phyloP scores from a whole-genome alignment of 2,888 invertebrate genomes.

The Saturnia pavonia region DNA sequence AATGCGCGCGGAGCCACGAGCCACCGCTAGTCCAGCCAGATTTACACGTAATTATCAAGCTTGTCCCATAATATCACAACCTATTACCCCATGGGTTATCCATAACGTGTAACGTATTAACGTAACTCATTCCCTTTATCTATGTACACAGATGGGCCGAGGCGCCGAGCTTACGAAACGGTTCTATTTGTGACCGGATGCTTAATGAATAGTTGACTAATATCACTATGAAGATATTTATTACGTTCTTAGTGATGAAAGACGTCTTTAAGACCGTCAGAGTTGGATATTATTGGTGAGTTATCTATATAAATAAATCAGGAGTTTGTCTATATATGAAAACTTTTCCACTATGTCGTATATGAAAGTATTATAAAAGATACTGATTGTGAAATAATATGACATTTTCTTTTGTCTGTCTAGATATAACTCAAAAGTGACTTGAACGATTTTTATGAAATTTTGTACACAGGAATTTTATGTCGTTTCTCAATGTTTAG shows the following conservation, averaged over 20 bases:
- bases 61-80: not conserved
- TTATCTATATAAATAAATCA: not conserved
- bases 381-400: too few species aligned
- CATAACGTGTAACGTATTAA: constrained; percentile 16
- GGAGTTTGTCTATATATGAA: too few species aligned
- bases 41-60: constrained; percentile 11
- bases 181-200: not conserved
- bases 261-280: not conserved
- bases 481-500: too few species aligned
- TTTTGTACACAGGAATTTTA: too few species aligned
- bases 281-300: not conserved
- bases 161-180: constrained; percentile 2
- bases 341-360: too few species aligned
- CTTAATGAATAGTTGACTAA: constrained; percentile 4
- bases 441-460: too few species aligned
- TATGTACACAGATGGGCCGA: constrained; percentile 23
- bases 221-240: not conserved
- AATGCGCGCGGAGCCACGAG: too few species aligned
- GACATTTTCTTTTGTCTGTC: too few species aligned
- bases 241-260: not conserved
- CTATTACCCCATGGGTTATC: constrained; percentile 16
- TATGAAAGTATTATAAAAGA: too few species aligned
- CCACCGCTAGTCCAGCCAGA: too few species aligned
- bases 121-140: constrained; percentile 25
- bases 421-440: too few species aligned